These are phyloP conservation scores for Campylomormyrus tamandua DNA, from an alignment of 2,113 vertebrate species.

Conservation along the genomic window DNA sequence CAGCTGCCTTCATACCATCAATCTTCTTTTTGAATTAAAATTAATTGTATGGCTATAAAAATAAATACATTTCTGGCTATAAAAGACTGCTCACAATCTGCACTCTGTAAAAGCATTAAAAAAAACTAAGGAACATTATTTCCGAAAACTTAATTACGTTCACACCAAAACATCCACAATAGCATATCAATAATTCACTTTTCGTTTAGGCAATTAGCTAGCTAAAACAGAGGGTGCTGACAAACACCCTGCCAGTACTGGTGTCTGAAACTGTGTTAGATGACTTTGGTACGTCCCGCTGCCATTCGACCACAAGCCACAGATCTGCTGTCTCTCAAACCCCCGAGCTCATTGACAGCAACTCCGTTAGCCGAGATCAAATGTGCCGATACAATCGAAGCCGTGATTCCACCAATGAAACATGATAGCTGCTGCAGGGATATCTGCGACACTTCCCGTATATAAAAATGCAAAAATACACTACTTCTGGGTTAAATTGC, in stretches of 20 bases:
- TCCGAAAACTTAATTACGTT: neutral
- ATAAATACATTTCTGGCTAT: neutral
- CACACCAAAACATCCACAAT: neutral
- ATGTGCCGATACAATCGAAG: neutral
- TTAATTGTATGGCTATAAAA: neutral
- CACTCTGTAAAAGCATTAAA: neutral
- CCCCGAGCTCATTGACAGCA: neutral
- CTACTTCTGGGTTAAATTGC: neutral
- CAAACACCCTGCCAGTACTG: too few species aligned
- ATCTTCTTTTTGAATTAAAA: neutral
- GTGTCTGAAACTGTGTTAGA: neutral
- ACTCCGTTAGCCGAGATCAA: neutral
- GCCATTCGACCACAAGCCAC: neutral
- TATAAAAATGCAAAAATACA: constrained; percentile 11
- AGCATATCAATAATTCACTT: neutral
- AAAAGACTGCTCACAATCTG: neutral
- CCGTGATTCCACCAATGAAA: neutral
- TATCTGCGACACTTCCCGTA: neutral
- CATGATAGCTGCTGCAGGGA: neutral
- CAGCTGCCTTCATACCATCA: neutral
- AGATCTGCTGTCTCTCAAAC: neutral
- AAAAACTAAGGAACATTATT: neutral
- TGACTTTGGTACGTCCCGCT: neutral
- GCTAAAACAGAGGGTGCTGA: neutral
- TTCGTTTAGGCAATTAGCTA: neutral